A percentile compares a stretch with the other conserved stretches of the same genome.
Conservation (phyloP, 2,888 invertebrate genomes). For the Choristoneura rosaceana region DNA sequence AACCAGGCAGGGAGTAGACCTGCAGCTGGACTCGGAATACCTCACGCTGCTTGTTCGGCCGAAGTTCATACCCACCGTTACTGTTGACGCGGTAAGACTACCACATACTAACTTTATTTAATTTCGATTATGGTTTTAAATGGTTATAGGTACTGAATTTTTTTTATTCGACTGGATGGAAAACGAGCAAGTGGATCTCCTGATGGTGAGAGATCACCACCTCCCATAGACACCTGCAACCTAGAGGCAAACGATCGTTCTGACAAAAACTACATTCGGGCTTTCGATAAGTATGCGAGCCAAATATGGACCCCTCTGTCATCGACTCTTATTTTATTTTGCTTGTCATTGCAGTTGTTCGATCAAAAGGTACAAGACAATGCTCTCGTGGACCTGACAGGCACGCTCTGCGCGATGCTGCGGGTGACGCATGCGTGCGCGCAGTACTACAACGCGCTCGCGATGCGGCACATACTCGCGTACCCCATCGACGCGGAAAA, state of each 20-base stretch:
- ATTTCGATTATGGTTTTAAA: too few relatives aligned
- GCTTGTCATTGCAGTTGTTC: conserved; percentile 60
- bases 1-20: conserved; percentile 64
- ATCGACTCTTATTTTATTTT: too few relatives aligned
- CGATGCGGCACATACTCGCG: conserved; percentile 51
- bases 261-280: too few relatives aligned
- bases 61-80: conserved; percentile 82
- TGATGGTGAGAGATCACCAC: too few relatives aligned
- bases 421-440: conserved; percentile 58
- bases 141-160: too few relatives aligned
- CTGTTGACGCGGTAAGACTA: conserved; percentile 75
- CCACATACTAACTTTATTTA: conserved; percentile 18
- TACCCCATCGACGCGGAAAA: conserved; percentile 41
- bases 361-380: conserved; percentile 65
- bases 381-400: conserved; percentile 58
- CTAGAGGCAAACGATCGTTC: too few relatives aligned
- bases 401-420: conserved; percentile 61
- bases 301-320: too few relatives aligned
- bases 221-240: too few relatives aligned
- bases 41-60: conserved; percentile 71
- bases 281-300: too few relatives aligned
- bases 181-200: too few relatives aligned
- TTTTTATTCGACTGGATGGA: too few relatives aligned
- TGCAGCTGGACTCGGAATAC: conserved; percentile 81
- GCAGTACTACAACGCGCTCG: conserved; percentile 58